phyloP scores from a whole-genome alignment of 1,140 invertebrate species.

The Potamilus streckersoni region DNA sequence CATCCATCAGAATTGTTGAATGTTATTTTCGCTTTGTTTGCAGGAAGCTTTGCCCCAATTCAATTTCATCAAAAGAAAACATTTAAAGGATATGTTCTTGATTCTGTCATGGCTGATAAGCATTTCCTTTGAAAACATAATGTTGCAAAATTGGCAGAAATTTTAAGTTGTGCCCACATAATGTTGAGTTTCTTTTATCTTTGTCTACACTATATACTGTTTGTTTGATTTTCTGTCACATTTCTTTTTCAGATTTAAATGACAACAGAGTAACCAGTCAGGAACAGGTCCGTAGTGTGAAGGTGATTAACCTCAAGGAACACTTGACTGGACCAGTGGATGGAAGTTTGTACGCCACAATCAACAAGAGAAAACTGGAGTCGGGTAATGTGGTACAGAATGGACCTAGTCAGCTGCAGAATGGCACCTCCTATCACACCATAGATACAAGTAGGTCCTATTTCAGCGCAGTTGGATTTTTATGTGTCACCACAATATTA shows the following conservation, averaged over 20 bases:
- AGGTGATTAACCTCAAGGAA: slow-evolving; percentile 34
- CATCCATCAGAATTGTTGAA: no score
- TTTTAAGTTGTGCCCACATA: neutral
- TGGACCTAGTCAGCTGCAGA: slow-evolving; percentile 33
- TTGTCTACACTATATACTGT: neutral
- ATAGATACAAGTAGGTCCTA: slow-evolving; percentile 58
- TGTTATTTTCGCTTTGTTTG: no score
- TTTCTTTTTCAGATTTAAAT: slow-evolving; percentile 39
- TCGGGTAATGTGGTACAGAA: slow-evolving; percentile 31
- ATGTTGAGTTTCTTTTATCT: neutral
- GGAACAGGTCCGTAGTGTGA: slow-evolving; percentile 33
- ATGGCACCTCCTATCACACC: slow-evolving; percentile 44
- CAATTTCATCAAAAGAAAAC: no score
- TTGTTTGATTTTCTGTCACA: neutral
- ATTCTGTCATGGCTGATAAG: no score
- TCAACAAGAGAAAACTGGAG: slow-evolving; percentile 51
- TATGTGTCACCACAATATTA: no score
- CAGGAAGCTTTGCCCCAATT: no score
- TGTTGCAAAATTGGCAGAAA: neutral
- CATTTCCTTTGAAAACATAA: no score
- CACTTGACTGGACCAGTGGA: slow-evolving; percentile 86
- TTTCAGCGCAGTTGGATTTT: no score
- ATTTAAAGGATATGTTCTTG: no score
- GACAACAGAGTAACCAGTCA: slow-evolving; percentile 26
- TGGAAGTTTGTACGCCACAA: slow-evolving; percentile 87